These are phyloP conservation scores for Agrilus biguttatus DNA, from an alignment of 2,888 invertebrate genomes.

Conservation along the genomic window DNA sequence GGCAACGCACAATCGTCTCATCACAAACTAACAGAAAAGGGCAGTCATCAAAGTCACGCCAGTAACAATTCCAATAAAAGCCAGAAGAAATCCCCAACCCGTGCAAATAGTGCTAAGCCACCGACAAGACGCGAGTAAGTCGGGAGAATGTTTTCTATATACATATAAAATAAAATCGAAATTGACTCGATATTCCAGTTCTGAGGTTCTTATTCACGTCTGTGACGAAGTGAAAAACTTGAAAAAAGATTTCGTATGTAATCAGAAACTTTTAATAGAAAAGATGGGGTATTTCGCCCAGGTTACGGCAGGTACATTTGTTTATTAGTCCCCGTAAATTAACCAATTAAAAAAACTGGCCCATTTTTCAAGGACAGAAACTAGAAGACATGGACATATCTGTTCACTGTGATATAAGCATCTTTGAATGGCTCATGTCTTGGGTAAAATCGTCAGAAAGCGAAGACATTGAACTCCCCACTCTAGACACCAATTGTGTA, in stretches of 20 bases:
- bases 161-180: slow-evolving; percentile 1
- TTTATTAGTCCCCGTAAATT: background rate
- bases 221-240: slow-evolving; percentile 86
- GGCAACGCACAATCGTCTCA: slow-evolving; percentile 4
- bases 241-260: slow-evolving; percentile 80
- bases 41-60: background rate
- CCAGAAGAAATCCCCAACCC: slow-evolving; percentile 30
- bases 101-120: background rate
- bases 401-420: slow-evolving; percentile 89
- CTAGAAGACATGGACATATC: slow-evolving; percentile 90
- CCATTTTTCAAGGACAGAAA: slow-evolving; percentile 40
- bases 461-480: slow-evolving; percentile 41
- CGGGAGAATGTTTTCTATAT: background rate
- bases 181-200: slow-evolving; percentile 19
- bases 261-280: slow-evolving; percentile 68
- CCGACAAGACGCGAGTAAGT: background rate
- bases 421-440: slow-evolving; percentile 92
- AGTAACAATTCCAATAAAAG: slow-evolving; percentile 20
- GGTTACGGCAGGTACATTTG: slow-evolving; percentile 52
- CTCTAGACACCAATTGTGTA: slow-evolving; percentile 67
- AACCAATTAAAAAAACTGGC: background rate
- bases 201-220: slow-evolving; percentile 85
- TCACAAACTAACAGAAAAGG: slow-evolving; percentile 1
- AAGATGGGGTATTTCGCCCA: slow-evolving; percentile 95
- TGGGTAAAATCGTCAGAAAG: slow-evolving; percentile 77